Base-by-base conservation (phyloP, 2,113 vertebrate genomes). In the Neotoma lepida region DNA sequence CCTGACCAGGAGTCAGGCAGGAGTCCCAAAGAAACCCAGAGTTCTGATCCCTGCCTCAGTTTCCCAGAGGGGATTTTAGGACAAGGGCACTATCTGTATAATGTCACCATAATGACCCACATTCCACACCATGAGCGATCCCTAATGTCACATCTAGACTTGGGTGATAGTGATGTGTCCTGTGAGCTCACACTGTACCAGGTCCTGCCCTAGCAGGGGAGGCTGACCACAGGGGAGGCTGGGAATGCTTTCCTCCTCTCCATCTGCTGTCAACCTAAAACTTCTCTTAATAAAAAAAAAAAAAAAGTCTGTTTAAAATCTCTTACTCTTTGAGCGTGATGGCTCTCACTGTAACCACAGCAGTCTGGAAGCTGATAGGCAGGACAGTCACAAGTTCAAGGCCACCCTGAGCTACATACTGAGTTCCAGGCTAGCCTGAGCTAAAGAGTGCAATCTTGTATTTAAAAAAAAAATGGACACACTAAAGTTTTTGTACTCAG, bases 161-260 rank as follows among this genome's bases (percentile, higher is more conserved):
- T 1, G 6, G 20, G 74, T n/a, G 22, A 1, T 3, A 9, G 24
- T 0, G 1, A 20, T 1, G 9, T n/a, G 58, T 66, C 90, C 15
- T 44, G 30, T 30, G 6, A 41, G 82, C 13, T 78, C 73, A 51
- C 44, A 6, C 39, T 26, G 18, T 33, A 15, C 20, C 56, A 9
- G 10, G 49, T 58, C 28, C 39, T 0, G 0, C 28, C 58, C 51
- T 30, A 24, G 6, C 54, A 58, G 1, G 22, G 5, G 20, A 22
- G 70, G n/a, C 68, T 20, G 30, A 30, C 2, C 26, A 9, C 58
- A 9, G 46, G 8, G n/a, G n/a, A 82, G n/a, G 13, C n/a, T 18
- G 56, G 10, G 56, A 41, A 82, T 61, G 24, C 9, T 26, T 33
- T 49, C 61, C 41, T 41, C 6, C 30, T 33, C 13, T 64, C n/a